Evolutionary conservation across 2,888 invertebrate species (phyloP), one percentile per base, ranked within the genome.

Genomic region (Argyra leucocephala): DNA sequence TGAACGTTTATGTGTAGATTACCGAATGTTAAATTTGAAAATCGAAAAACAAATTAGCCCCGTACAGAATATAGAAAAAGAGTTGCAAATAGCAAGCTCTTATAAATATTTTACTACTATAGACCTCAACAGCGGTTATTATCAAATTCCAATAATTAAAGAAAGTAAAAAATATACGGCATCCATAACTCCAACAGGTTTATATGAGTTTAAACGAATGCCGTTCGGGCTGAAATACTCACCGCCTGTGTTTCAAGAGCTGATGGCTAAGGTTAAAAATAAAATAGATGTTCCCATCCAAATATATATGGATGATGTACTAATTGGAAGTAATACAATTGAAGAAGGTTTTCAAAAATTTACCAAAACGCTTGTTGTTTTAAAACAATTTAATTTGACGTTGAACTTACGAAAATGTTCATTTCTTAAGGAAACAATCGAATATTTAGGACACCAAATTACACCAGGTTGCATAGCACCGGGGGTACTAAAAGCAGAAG

Each of bases 241-340:
- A 7, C 26, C 26, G 26, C 4, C 26, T 26, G 26, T 26, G 9
- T 26, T 26, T 7, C 26, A 26, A 26, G 26, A 26, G 26, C 7
- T 59, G 22, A 59, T 59, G 58, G 15, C 4, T 1, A 59, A 22
- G 22, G 22, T 59, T 5, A 59, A 22, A 15, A 59, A 59, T 22
- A 22, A 59, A 22, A 2, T 59, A 4, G 15, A 59, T 15, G 15
- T 22, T 1, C 6, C 21, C 6, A 23, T 59, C 2, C 58, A 59
- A 59, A 22, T 59, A 22, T 59, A 59, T 23, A 59, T 59, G 58
- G 58, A 59, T 59, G 58, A 59, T 15, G 22, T 22, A 22, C 22
- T 59, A 7, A 59, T 59, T 22, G 58, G 58, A 22, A 59, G 58
- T 12, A 9, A 1, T 3, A 22, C 58, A 15, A n/a, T 57, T 2